Evolutionary conservation across 2,888 invertebrate species (phyloP).

Genomic region (Yponomeuta evonymella): DNA sequence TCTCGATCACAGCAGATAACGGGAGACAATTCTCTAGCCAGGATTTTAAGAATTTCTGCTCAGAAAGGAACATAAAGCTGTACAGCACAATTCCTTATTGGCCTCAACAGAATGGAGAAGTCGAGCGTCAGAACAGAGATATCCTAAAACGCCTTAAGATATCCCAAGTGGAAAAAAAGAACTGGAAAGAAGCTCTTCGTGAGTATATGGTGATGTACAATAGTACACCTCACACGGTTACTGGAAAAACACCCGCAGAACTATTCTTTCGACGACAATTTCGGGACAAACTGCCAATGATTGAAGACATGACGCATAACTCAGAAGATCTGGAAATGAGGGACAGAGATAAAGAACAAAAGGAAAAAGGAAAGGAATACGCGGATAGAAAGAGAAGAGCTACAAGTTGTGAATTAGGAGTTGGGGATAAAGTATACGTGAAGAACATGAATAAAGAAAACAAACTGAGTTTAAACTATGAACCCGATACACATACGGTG

Average conservation of each 20-base stretch:
- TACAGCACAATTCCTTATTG: conserved; percentile 28
- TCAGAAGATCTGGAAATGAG: too few species aligned
- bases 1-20: too few species aligned
- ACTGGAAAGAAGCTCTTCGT: conserved; percentile 20
- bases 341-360: too few species aligned
- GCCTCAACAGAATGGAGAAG: conserved; percentile 31
- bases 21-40: too few species aligned
- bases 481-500: too few species aligned
- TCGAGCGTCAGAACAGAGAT: conserved; percentile 31
- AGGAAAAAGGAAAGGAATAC: too few species aligned
- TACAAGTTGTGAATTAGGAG: too few species aligned
- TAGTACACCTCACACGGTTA: conserved; percentile 15
- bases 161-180: conserved; percentile 21
- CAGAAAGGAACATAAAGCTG: conserved; percentile 24
- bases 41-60: background rate
- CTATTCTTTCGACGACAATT: conserved; percentile 13
- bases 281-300: conserved; percentile 15
- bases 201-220: conserved; percentile 23
- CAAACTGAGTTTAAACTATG: too few species aligned
- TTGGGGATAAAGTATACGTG: too few species aligned
- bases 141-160: conserved; percentile 14
- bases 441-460: too few species aligned
- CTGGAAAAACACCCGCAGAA: conserved; percentile 15
- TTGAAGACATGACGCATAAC: background rate
- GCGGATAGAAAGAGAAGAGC: too few species aligned